Percentiles rank a stretch among this genome's conserved stretches.
Evolutionary conservation across 2,888 invertebrate genomes (phyloP).

Genomic region (Cerastis rubricosa): DNA sequence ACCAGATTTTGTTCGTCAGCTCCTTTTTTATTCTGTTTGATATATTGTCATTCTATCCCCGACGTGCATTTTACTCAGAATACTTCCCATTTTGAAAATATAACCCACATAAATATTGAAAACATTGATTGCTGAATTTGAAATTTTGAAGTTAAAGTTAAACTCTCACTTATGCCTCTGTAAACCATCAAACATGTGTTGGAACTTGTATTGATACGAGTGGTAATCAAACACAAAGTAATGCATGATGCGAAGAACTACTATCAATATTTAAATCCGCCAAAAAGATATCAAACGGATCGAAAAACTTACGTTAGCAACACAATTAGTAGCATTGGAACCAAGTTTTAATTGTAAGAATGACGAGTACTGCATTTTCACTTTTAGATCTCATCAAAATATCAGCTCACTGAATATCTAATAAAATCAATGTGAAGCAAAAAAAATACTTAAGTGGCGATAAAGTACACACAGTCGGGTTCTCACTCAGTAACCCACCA

Average conservation of each 20-base stretch:
- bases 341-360: not conserved
- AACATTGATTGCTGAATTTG: slow-evolving; percentile 48
- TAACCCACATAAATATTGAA: slow-evolving; percentile 28
- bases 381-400: not conserved
- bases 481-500: no score
- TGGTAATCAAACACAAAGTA: not conserved
- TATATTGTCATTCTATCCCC: slow-evolving; percentile 35
- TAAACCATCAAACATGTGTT: slow-evolving; percentile 63
- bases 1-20: slow-evolving; percentile 38
- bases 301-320: not conserved
- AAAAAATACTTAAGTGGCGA: slow-evolving; percentile 2
- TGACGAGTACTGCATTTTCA: not conserved
- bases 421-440: not conserved
- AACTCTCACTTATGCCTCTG: slow-evolving; percentile 42
- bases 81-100: slow-evolving; percentile 28
- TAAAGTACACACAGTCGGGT: slow-evolving; percentile 15
- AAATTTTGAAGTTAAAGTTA: slow-evolving; percentile 46
- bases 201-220: slow-evolving; percentile 22
- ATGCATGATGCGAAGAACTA: slow-evolving; percentile 1
- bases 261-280: slow-evolving; percentile 28
- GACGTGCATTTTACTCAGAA: slow-evolving; percentile 52
- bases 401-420: not conserved
- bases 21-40: slow-evolving; percentile 18
- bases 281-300: not conserved
- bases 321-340: not conserved